Conservation (phyloP, 2,797 vertebrate species). For the Bradypodion ventrale region DNA sequence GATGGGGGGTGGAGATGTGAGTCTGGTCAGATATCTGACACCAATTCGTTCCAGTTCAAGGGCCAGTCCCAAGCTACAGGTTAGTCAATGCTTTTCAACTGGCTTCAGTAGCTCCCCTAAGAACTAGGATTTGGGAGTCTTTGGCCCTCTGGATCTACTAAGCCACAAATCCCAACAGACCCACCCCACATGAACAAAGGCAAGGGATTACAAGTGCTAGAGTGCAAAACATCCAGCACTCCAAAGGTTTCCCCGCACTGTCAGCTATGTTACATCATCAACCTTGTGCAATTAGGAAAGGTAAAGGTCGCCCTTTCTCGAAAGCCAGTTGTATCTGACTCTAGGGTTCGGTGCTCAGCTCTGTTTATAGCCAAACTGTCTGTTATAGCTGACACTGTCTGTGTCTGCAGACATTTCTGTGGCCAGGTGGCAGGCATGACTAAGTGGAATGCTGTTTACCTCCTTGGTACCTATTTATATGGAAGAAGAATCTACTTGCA, state of each 20-base stretch:
- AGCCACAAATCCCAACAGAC: background rate
- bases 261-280: background rate
- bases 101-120: background rate
- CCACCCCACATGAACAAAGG: background rate
- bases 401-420: no score
- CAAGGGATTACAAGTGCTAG: background rate
- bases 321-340: no score
- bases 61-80: background rate
- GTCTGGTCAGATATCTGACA: background rate
- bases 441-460: no score
- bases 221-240: background rate
- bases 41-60: background rate
- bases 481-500: no score
- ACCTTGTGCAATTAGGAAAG: background rate
- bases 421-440: no score
- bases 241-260: background rate
- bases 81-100: background rate
- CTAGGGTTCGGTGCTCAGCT: no score
- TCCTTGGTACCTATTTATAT: no score
- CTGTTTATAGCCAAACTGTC: no score
- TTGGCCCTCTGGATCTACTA: background rate
- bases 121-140: background rate
- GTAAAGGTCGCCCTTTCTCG: no score
- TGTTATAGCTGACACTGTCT: no score
- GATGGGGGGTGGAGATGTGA: background rate